These are phyloP conservation scores for Formica selysi DNA, from an alignment of 1,140 invertebrate species.

Conservation along the genomic window DNA sequence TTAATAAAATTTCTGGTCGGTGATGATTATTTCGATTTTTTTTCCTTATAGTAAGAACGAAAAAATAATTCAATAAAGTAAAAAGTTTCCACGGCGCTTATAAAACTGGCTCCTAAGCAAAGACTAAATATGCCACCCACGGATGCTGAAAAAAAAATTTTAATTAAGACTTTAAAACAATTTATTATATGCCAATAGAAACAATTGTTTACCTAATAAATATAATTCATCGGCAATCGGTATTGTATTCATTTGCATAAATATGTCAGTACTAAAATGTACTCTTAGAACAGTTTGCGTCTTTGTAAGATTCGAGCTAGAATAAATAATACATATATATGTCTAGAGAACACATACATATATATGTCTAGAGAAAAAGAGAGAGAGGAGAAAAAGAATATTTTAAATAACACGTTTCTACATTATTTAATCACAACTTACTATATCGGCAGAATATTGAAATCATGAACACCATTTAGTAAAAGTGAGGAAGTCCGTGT, in stretches of 20 bases:
- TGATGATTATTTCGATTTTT: slow-evolving; percentile 30
- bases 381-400: neutral
- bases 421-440: slow-evolving; percentile 34
- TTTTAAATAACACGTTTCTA: neutral
- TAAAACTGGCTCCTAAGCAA: slow-evolving; percentile 71
- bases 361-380: too few relatives aligned
- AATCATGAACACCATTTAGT: neutral
- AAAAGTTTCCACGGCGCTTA: slow-evolving; percentile 67
- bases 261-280: slow-evolving; percentile 38
- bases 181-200: neutral
- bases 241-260: neutral
- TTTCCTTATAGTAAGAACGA: neutral
- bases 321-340: slow-evolving; percentile 2
- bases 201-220: slow-evolving; percentile 55
- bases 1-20: neutral
- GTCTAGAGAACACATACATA: too few relatives aligned
- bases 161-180: neutral
- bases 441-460: neutral
- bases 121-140: slow-evolving; percentile 73
- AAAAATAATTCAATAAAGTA: slow-evolving; percentile 55
- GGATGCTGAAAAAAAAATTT: slow-evolving; percentile 62
- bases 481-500: neutral
- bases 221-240: slow-evolving; percentile 60
- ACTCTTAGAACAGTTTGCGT: slow-evolving; percentile 37
- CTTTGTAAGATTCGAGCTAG: slow-evolving; percentile 17